phyloP scores from a whole-genome alignment of 2,888 invertebrate species.

The Drosophila borealis region DNA sequence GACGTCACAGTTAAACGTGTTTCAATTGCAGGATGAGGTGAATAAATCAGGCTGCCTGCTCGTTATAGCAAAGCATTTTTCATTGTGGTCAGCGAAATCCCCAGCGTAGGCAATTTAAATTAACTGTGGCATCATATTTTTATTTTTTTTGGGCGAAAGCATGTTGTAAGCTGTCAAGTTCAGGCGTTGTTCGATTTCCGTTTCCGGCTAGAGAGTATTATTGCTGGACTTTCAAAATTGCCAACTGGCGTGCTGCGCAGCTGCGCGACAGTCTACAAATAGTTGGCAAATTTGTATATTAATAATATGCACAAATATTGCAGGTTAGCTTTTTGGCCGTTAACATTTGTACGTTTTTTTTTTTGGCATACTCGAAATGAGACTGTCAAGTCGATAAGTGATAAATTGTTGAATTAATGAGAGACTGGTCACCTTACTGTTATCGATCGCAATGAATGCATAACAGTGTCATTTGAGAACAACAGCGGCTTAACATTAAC shows the following conservation, averaged over 20 bases:
- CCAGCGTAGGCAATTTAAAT: neutral
- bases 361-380: constrained; percentile 16
- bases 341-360: constrained; percentile 3
- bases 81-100: neutral
- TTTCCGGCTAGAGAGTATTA: constrained; percentile 10
- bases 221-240: constrained; percentile 1
- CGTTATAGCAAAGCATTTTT: neutral
- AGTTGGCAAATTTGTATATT: neutral
- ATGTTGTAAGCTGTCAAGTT: neutral
- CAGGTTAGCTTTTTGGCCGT: neutral
- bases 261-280: neutral
- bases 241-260: neutral
- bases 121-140: neutral
- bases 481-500: constrained; percentile 53
- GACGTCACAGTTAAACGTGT: constrained; percentile 18
- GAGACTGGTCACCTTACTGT: constrained; percentile 36
- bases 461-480: constrained; percentile 43
- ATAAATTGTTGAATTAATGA: neutral
- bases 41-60: constrained; percentile 16
- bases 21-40: constrained; percentile 35
- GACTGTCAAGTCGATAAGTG: constrained; percentile 15
- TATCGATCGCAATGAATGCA: constrained; percentile 32
- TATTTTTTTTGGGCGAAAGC: neutral
- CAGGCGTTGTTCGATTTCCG: constrained; percentile 3
- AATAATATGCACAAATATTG: neutral